A percentile compares a stretch with the other conserved stretches of the same genome.
Conservation (phyloP, 2,888 invertebrate genomes). For the Cosmia pyralina region DNA sequence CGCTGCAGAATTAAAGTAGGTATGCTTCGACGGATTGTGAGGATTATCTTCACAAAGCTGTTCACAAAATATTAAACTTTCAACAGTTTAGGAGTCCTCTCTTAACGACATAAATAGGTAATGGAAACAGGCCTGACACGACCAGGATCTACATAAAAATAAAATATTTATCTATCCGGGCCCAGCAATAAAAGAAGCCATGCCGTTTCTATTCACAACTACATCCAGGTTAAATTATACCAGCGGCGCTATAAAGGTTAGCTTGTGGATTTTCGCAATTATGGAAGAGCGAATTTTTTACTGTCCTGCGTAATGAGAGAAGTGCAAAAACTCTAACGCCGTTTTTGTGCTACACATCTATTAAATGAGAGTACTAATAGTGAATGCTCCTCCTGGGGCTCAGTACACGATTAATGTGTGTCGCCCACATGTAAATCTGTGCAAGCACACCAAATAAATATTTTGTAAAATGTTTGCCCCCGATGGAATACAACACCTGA, state of each 20-base stretch:
- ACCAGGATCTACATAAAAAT: slow-evolving; percentile 53
- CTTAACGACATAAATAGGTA: slow-evolving; percentile 64
- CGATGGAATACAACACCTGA: slow-evolving; percentile 81
- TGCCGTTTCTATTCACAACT: slow-evolving; percentile 71
- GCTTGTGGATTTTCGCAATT: slow-evolving; percentile 76
- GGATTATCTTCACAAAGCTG: slow-evolving; percentile 68
- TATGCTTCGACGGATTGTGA: slow-evolving; percentile 57
- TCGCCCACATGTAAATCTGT: slow-evolving; percentile 80
- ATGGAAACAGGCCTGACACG: slow-evolving; percentile 38
- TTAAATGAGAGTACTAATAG: slow-evolving; percentile 70
- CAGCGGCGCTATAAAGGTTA: slow-evolving; percentile 71
- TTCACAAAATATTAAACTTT: slow-evolving; percentile 68
- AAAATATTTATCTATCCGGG: slow-evolving; percentile 63
- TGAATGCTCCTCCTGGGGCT: slow-evolving; percentile 70
- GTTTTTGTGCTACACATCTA: slow-evolving; percentile 61
- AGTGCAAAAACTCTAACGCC: slow-evolving; percentile 70
- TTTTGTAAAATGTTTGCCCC: slow-evolving; percentile 81
- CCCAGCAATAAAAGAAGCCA: slow-evolving; percentile 69
- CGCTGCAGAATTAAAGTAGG: slow-evolving; percentile 40
- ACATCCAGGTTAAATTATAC: slow-evolving; percentile 75
- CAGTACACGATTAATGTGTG: slow-evolving; percentile 78
- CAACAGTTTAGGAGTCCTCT: slow-evolving; percentile 59
- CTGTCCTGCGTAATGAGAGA: slow-evolving; percentile 76
- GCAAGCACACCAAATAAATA: slow-evolving; percentile 80
- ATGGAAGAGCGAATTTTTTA: slow-evolving; percentile 75